These are phyloP conservation scores for Plestiodon gilberti DNA, from an alignment of 2,113 vertebrate genomes.

Conservation along the genomic window DNA sequence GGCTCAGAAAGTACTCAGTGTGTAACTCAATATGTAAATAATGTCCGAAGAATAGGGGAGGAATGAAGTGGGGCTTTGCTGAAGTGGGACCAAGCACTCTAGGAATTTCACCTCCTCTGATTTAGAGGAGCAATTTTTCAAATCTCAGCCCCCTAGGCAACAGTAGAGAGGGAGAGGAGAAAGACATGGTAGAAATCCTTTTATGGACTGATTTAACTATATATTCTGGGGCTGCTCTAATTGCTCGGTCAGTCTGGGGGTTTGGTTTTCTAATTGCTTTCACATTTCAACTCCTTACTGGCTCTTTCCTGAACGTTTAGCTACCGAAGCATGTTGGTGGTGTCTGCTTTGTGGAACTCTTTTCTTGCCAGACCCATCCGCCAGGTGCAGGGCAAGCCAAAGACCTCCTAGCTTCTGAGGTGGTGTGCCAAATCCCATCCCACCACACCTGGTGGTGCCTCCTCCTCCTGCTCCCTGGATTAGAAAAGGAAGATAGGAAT, in stretches of 20 bases:
- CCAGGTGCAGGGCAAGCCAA: too few relatives aligned
- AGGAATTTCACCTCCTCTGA: slow-evolving; percentile 53
- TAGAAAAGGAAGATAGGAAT: too few relatives aligned
- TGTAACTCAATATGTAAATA: slow-evolving; percentile 76
- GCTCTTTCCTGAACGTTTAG: slow-evolving; percentile 55
- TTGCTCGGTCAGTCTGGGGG: slow-evolving; percentile 61
- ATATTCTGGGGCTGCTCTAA: slow-evolving; percentile 63
- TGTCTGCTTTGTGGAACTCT: not conserved
- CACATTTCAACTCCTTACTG: slow-evolving; percentile 19
- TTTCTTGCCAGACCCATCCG: too few relatives aligned
- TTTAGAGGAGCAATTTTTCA: slow-evolving; percentile 43
- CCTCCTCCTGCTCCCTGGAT: too few relatives aligned
- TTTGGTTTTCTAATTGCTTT: slow-evolving; percentile 64
- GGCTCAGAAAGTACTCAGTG: slow-evolving; percentile 47
- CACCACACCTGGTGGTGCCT: too few relatives aligned
- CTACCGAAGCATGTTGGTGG: not conserved
- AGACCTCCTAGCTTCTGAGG: too few relatives aligned
- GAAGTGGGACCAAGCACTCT: slow-evolving; percentile 66
- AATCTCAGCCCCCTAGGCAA: slow-evolving; percentile 36
- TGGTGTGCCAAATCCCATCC: too few relatives aligned
- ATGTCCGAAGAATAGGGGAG: slow-evolving; percentile 34
- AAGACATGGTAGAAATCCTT: slow-evolving; percentile 56
- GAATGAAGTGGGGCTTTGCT: slow-evolving; percentile 61
- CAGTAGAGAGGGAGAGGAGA: slow-evolving; percentile 33
- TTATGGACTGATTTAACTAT: slow-evolving; percentile 66